Evolutionary conservation across 2,797 vertebrate genomes (phyloP), one percentile per base, ranked within the genome.

Genomic region (Spheniscus humboldti): DNA sequence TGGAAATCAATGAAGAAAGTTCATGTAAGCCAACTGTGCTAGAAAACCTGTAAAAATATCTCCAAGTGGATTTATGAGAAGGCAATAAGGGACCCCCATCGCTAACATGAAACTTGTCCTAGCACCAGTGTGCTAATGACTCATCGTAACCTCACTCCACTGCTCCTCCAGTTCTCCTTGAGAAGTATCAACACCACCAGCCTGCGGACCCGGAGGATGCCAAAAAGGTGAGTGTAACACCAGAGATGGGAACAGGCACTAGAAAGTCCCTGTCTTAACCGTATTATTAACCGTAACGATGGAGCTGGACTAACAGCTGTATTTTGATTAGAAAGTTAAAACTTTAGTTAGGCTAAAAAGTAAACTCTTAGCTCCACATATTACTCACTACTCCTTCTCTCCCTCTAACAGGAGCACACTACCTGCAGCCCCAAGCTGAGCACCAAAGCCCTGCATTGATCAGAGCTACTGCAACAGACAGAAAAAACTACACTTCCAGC

Each of bases 101-200:
- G 1, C 31, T 12, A 56, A 22, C 45, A 48, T 6, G 37, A 22
- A 45, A 45, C 22, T 62, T 0, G 0, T 79, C 41, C 31, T 53
- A 64, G 31, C 7, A 20, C 12, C 71, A 43, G 2, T 3, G 8
- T 39, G 35, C 24, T 25, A 59, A 72, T 11, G 39, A 33, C 22
- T 28, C 33, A 18, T 2, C 0, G 0, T 33, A 48, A 48, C 45
- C n/a, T 86, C 71, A 52, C 3, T 17, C 7, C 13, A 27, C 31
- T 81, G 56, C 14, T n/a, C 35, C 24, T 67, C 9, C 33, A 18
- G 6, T 1, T 62, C 28, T 71, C 27, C n/a, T 15, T 18, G 35
- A 71, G 33, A 74, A 66, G 18, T 3, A 52, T 0, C 1, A 4
- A 11, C 14, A 55, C 47, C 33, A 23, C 16, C 43, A 59, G 50